Evolutionary conservation across 2,888 invertebrate genomes (phyloP).

Genomic region (Chaetogeoica ovagalla): DNA sequence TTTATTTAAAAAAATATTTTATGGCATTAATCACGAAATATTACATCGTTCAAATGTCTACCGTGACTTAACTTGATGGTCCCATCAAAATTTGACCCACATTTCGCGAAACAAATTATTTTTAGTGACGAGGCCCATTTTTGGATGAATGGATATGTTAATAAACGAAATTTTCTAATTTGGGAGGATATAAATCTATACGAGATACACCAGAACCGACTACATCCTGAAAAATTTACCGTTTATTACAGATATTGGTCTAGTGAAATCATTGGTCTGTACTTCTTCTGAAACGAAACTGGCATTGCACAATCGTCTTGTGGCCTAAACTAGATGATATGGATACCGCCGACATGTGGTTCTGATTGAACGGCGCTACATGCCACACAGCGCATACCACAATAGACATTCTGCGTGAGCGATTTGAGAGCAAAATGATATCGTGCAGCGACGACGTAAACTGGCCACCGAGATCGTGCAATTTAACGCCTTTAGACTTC

Average conservation of each 20-base stretch:
- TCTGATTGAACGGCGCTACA: background rate
- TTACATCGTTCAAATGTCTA: no score
- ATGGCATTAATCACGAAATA: no score
- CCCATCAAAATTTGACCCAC: no score
- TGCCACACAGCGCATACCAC: conserved; percentile 11
- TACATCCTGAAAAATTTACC: conserved; percentile 58
- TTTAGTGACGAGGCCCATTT: no score
- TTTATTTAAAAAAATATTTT: no score
- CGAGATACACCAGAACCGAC: conserved; percentile 56
- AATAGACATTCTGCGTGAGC: background rate
- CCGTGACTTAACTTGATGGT: no score
- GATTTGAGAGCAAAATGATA: conserved; percentile 15
- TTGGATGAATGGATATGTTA: no score
- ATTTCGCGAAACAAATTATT: no score
- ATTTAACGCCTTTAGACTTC: conserved; percentile 1
- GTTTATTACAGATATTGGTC: conserved; percentile 59
- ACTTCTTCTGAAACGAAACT: conserved; percentile 57
- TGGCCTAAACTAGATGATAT: no score
- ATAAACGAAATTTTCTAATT: background rate
- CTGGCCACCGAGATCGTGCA: background rate
- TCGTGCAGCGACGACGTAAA: background rate
- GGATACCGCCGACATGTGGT: background rate
- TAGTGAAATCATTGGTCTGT: conserved; percentile 55
- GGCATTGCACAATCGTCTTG: no score
- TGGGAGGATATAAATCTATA: conserved; percentile 55